phyloP scores from a whole-genome alignment of 2,888 invertebrate species.

The Phortica magna region DNA sequence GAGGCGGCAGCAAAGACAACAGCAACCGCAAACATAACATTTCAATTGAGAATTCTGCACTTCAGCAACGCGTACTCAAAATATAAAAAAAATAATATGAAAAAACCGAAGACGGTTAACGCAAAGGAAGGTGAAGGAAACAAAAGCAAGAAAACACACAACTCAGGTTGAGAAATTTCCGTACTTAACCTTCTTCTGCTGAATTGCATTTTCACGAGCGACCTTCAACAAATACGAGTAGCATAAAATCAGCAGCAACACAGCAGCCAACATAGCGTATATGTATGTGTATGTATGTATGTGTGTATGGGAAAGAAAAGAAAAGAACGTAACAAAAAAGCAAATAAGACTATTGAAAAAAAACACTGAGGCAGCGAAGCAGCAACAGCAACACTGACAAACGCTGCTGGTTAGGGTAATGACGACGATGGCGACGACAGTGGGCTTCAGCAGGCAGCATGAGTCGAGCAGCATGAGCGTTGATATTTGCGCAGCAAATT shows the following conservation, averaged over 20 bases:
- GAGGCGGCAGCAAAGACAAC: background rate
- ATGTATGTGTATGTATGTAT: background rate
- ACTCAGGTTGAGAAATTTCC: constrained; percentile 32
- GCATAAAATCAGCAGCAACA: constrained; percentile 6
- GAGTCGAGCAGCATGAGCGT: constrained; percentile 22
- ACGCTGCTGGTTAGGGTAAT: constrained; percentile 34
- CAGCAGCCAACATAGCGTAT: background rate
- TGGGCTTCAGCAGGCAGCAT: background rate
- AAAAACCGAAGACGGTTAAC: background rate
- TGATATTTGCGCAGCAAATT: constrained; percentile 64
- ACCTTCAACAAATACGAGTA: constrained; percentile 62
- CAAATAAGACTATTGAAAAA: background rate
- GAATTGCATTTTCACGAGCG: constrained; percentile 51
- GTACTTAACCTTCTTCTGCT: constrained; percentile 62
- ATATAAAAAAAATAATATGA: constrained; percentile 39
- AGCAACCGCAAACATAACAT: constrained; percentile 50
- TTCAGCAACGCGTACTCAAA: constrained; percentile 41
- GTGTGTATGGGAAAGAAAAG: background rate
- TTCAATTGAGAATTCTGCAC: constrained; percentile 63
- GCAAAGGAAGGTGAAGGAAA: background rate
- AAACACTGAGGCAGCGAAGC: background rate
- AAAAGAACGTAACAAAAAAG: constrained; percentile 10
- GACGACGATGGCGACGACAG: too few species aligned
- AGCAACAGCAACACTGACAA: constrained; percentile 18
- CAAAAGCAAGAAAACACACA: background rate